Percentiles rank a stretch among this genome's conserved stretches.
Evolutionary conservation across 2,113 vertebrate species (phyloP).

Genomic region (Elgaria multicarinata): DNA sequence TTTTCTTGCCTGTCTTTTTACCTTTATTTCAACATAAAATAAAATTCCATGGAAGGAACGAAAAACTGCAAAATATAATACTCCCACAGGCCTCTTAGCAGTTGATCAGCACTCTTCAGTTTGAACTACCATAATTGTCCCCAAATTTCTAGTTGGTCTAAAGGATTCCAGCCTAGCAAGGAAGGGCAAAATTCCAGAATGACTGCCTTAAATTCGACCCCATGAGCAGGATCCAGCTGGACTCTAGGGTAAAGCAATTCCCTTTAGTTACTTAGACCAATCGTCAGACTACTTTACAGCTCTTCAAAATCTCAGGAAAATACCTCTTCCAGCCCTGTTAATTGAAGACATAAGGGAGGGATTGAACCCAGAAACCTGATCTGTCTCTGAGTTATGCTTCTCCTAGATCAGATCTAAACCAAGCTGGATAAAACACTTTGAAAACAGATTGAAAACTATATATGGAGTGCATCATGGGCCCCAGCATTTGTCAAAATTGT

Average conservation of each 20-base stretch:
- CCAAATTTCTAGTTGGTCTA: background rate
- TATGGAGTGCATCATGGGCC: too few species aligned
- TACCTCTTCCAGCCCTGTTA: background rate
- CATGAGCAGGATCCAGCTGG: background rate
- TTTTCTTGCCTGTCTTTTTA: background rate
- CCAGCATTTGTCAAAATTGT: too few species aligned
- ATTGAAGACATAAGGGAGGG: background rate
- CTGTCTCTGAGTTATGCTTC: background rate
- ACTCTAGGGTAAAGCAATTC: background rate
- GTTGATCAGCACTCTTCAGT: background rate
- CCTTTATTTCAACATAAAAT: background rate
- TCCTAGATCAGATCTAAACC: too few species aligned
- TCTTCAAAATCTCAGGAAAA: background rate
- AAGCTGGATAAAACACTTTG: too few species aligned
- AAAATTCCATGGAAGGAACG: background rate
- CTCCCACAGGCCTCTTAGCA: fast-evolving
- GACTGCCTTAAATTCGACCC: background rate
- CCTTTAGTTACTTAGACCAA: background rate
- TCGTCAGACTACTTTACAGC: background rate
- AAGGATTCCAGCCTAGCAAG: background rate
- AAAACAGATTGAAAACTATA: too few species aligned
- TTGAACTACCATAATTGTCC: background rate
- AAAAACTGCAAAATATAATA: background rate
- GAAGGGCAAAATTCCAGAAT: background rate
- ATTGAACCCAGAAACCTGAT: background rate